Percentiles rank a stretch among this genome's conserved stretches.
phyloP scores from a whole-genome alignment of 2,113 vertebrate species.

The Neodontobutis hainanensis region DNA sequence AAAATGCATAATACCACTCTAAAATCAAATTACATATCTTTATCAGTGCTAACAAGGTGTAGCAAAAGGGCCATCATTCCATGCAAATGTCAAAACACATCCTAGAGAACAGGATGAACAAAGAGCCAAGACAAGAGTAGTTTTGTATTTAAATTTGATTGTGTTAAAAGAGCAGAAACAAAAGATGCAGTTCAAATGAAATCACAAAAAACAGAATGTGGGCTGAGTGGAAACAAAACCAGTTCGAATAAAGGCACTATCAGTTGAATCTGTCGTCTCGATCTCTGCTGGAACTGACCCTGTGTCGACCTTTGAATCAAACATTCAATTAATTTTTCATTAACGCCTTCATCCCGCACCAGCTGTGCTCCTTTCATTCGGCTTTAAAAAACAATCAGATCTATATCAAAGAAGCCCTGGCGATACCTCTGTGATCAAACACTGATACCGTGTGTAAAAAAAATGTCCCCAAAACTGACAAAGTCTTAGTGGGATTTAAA shows the following conservation, averaged over 20 bases:
- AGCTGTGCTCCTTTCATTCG: slow-evolving; percentile 7
- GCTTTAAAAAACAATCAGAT: slow-evolving; percentile 9
- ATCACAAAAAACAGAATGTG: slow-evolving; percentile 1
- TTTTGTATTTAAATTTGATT: slow-evolving; percentile 25
- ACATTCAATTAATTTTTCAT: not conserved
- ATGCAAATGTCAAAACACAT: not conserved
- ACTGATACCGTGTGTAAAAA: slow-evolving; percentile 16
- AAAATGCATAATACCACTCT: too few species aligned
- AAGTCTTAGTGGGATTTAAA: slow-evolving; percentile 24
- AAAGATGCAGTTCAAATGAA: not conserved
- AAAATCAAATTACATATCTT: too few species aligned
- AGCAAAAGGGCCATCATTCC: too few species aligned
- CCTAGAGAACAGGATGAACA: not conserved
- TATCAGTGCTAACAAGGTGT: too few species aligned
- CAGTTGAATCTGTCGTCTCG: slow-evolving; percentile 16
- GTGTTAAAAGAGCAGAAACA: slow-evolving; percentile 30
- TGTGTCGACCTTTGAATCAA: slow-evolving; percentile 26
- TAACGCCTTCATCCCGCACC: not conserved
- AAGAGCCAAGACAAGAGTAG: slow-evolving; percentile 4
- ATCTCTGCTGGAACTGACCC: slow-evolving; percentile 11
- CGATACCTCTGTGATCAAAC: slow-evolving; percentile 27
- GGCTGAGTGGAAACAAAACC: not conserved
- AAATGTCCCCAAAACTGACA: slow-evolving; percentile 26
- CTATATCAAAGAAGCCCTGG: slow-evolving; percentile 11
- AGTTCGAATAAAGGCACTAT: slow-evolving; percentile 72